Base-by-base conservation (phyloP, 2,888 invertebrate species). In the Ypsolopha scabrella region DNA sequence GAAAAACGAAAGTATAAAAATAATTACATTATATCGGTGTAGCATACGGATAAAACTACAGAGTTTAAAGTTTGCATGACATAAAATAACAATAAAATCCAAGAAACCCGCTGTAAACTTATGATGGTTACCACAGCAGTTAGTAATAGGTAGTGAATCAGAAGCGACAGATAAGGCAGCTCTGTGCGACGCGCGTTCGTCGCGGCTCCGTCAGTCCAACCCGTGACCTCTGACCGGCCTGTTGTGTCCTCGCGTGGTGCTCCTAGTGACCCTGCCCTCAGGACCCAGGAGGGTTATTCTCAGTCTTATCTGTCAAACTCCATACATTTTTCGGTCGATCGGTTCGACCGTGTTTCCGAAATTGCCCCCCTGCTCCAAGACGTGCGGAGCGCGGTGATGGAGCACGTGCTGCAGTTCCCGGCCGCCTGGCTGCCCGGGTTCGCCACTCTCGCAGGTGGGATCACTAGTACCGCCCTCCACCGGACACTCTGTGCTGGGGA, bases 191-290 rank as follows among this genome's bases (percentile, higher is more conserved):
- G 57, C 51, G 55, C 55, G 48, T 48, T 1, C 45, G n/a, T n/a
- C 34, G 11, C 34, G 35, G 11, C 33, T 9, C 45, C 41, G 60
- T 58, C 79, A 75, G 78, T 75, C 54, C 61, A 63, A 64, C 60
- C 58, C 57, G 62, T 75, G 79, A 81, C 80, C 82, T 75, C 77
- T 76, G 78, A 75, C 80, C 77, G 75, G 60, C 57, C 63, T 65
- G 72, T 67, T 71, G 72, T 62, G 56, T 45, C 34, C 9, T 10
- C 33, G 7, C 4, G 24, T 4, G 24, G 24, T 24, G 4, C 24
- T 24, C 4, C 24, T n/a, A 24, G 24, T 24, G 24, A 24, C 45
- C 4, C 39, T 39, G 14, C 39, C 48, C 10, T 7, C 14, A 36
- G 13, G 43, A 24, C n/a, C n/a, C n/a, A n/a, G n/a, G n/a, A n/a